A percentile compares a stretch with the other conserved stretches of the same genome.
Evolutionary conservation across 2,797 vertebrate genomes (phyloP).

Genomic region (Cephalopachus bancanus): DNA sequence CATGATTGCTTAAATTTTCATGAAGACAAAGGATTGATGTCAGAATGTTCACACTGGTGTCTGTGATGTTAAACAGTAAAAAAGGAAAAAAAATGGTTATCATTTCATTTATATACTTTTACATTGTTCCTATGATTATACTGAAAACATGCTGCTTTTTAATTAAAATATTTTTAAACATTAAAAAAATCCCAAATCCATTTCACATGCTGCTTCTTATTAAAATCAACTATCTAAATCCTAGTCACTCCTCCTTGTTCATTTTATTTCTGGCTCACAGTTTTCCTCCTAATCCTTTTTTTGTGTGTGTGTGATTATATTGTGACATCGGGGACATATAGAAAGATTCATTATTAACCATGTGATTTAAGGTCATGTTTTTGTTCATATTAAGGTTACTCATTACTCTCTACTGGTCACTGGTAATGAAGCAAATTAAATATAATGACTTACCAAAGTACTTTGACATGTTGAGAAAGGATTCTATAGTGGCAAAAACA

Average conservation of each 20-base stretch:
- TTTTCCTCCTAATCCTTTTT: neutral
- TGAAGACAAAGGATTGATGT: neutral
- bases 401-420: neutral
- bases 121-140: neutral
- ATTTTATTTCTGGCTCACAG: neutral
- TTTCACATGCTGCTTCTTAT: neutral
- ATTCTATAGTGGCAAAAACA: neutral
- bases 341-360: neutral
- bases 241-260: neutral
- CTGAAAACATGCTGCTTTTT: neutral
- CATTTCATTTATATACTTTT: neutral
- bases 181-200: neutral
- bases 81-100: neutral
- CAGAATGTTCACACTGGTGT: neutral
- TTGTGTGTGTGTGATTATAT: neutral
- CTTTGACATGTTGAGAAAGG: neutral
- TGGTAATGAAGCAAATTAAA: neutral
- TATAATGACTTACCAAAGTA: neutral
- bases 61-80: neutral
- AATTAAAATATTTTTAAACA: neutral
- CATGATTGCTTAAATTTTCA: neutral
- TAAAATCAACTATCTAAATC: neutral
- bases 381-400: neutral
- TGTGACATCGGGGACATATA: neutral
- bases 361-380: neutral